These are phyloP conservation scores for Zaprionus camerounensis DNA, from an alignment of 1,140 invertebrate genomes.

Conservation along the genomic window DNA sequence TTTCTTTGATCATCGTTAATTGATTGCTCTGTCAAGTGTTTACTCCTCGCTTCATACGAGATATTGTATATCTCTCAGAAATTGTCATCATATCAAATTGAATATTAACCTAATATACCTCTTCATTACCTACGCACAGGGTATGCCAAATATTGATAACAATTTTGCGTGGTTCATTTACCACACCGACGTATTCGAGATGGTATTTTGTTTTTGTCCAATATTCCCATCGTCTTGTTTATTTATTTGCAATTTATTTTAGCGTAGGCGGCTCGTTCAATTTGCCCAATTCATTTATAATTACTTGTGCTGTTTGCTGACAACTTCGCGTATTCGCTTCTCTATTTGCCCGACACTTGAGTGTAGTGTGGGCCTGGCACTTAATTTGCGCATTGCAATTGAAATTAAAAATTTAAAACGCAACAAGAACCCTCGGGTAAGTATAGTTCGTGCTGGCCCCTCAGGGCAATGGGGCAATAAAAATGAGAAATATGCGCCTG, in stretches of 20 bases:
- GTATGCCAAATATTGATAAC: constrained; percentile 48
- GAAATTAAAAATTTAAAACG: constrained; percentile 73
- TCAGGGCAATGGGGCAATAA: constrained; percentile 55
- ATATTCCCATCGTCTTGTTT: constrained; percentile 12
- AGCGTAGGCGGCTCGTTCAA: constrained; percentile 49
- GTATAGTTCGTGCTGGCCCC: constrained; percentile 11
- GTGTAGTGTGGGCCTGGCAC: constrained; percentile 17
- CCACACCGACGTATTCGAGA: constrained; percentile 19
- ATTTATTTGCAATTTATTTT: constrained; percentile 38
- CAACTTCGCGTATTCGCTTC: constrained; percentile 59
- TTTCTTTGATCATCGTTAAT: neutral
- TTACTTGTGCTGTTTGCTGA: constrained; percentile 59
- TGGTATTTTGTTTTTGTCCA: constrained; percentile 30
- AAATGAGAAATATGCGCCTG: constrained; percentile 80
- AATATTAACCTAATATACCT: neutral
- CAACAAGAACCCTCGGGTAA: constrained; percentile 44
- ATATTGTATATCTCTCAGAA: too few species aligned
- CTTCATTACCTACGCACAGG: neutral
- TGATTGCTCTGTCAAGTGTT: too few species aligned
- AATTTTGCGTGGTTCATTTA: constrained; percentile 55
- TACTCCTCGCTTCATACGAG: too few species aligned
- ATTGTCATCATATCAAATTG: neutral
- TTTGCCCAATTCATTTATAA: constrained; percentile 73
- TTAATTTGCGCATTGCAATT: constrained; percentile 56
- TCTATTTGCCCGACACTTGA: constrained; percentile 28